Percentiles rank a stretch among this genome's conserved stretches.
Conservation (phyloP, 2,113 vertebrate genomes). For the Ornithorhynchus anatinus region DNA sequence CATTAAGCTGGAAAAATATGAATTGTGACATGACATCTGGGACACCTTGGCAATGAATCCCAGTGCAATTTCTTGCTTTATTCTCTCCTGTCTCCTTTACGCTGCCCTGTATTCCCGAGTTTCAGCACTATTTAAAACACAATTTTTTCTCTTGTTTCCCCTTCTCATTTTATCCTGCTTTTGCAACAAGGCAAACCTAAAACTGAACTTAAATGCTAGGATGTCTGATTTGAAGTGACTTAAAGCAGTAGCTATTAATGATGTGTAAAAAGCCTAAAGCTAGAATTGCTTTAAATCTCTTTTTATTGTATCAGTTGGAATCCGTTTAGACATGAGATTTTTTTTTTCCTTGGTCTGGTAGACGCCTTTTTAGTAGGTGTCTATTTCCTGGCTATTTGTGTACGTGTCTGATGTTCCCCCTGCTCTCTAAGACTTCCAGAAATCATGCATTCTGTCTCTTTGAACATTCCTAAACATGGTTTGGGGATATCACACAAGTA, state of each 20-base stretch:
- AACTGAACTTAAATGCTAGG: constrained; percentile 35
- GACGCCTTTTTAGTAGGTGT: no score
- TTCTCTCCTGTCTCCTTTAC: not conserved
- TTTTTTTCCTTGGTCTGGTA: not conserved
- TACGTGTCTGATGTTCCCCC: not conserved
- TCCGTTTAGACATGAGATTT: constrained; percentile 5
- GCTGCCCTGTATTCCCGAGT: not conserved
- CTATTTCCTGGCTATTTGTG: not conserved
- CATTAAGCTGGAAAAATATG: not conserved
- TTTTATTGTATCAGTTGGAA: constrained; percentile 23
- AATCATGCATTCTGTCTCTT: no score
- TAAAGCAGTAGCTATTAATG: constrained; percentile 49
- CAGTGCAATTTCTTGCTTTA: not conserved
- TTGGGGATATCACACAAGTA: no score
- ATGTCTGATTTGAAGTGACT: constrained; percentile 52
- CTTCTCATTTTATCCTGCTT: constrained; percentile 25
- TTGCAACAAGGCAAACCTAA: constrained; percentile 48
- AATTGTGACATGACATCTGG: not conserved
- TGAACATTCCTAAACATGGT: no score
- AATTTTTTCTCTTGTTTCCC: not conserved
- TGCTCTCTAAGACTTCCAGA: no score
- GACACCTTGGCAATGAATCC: not conserved
- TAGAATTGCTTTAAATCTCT: constrained; percentile 32
- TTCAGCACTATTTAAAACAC: constrained; percentile 15
- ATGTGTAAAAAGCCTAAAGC: constrained; percentile 13